Conservation (phyloP, 2,797 vertebrate genomes). For the Meda fulgida region DNA sequence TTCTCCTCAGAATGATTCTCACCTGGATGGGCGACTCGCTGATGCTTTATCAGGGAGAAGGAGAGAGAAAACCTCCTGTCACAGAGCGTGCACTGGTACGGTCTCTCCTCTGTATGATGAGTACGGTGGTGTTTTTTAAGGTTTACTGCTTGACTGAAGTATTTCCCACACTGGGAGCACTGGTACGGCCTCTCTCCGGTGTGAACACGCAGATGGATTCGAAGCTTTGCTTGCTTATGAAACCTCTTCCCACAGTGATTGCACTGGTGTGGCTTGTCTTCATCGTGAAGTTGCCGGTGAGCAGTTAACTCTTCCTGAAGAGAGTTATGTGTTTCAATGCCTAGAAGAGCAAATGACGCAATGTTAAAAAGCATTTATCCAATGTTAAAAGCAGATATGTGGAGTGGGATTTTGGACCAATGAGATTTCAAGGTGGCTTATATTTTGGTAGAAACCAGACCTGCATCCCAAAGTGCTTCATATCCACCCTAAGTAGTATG, state of each 20-base stretch:
- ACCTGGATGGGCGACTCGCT: slow-evolving; percentile 54
- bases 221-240: slow-evolving; percentile 33
- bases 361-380: background rate
- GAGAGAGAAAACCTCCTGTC: slow-evolving; percentile 49
- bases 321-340: background rate
- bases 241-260: slow-evolving; percentile 49
- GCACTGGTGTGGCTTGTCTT: slow-evolving; percentile 41
- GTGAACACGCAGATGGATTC: slow-evolving; percentile 48
- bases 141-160: slow-evolving; percentile 47
- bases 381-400: background rate
- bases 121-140: slow-evolving; percentile 38
- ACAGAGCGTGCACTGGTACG: slow-evolving; percentile 46
- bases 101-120: slow-evolving; percentile 46
- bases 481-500: background rate
- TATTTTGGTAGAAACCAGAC: background rate
- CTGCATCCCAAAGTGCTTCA: background rate
- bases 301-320: background rate
- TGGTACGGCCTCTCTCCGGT: slow-evolving; percentile 48
- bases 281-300: background rate
- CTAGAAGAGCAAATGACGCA: background rate
- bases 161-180: slow-evolving; percentile 45
- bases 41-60: slow-evolving; percentile 50
- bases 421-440: background rate
- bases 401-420: background rate
- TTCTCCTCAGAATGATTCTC: background rate